A percentile compares a stretch with the other conserved stretches of the same genome.
Evolutionary conservation across 2,797 vertebrate genomes (phyloP).

Genomic region (Agapornis canus): DNA sequence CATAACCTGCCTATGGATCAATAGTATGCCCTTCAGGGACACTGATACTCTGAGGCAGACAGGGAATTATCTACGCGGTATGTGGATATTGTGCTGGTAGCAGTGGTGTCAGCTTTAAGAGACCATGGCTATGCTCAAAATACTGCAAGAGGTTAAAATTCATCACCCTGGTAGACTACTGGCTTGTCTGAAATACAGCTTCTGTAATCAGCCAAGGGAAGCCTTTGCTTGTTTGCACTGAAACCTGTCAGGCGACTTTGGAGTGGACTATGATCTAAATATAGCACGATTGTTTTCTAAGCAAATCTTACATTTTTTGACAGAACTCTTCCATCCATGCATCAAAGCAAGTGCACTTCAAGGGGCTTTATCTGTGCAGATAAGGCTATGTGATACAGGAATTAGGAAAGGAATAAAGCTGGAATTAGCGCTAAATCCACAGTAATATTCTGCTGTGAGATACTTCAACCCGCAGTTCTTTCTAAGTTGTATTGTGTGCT

Average conservation of each 20-base stretch:
- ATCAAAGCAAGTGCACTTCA: constrained; percentile 60
- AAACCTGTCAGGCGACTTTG: constrained; percentile 21
- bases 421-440: constrained; percentile 72
- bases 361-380: constrained; percentile 51
- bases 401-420: constrained; percentile 67
- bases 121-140: neutral
- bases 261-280: constrained; percentile 35
- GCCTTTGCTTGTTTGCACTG: constrained; percentile 34
- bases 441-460: constrained; percentile 70
- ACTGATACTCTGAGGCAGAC: neutral
- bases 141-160: neutral
- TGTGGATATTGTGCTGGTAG: neutral
- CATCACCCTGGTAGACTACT: neutral
- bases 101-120: neutral
- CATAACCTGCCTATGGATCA: constrained; percentile 7
- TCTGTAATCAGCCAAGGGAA: neutral
- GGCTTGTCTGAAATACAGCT: neutral
- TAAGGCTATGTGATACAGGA: constrained; percentile 64
- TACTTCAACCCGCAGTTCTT: constrained; percentile 30
- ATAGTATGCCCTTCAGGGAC: constrained; percentile 25
- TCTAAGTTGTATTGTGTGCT: constrained; percentile 19
- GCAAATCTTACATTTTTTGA: constrained; percentile 9
- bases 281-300: constrained; percentile 39
- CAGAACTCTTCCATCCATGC: constrained; percentile 24
- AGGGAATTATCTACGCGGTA: neutral